Evolutionary conservation across 2,113 vertebrate genomes (phyloP).

Genomic region (Platysteira castanea): DNA sequence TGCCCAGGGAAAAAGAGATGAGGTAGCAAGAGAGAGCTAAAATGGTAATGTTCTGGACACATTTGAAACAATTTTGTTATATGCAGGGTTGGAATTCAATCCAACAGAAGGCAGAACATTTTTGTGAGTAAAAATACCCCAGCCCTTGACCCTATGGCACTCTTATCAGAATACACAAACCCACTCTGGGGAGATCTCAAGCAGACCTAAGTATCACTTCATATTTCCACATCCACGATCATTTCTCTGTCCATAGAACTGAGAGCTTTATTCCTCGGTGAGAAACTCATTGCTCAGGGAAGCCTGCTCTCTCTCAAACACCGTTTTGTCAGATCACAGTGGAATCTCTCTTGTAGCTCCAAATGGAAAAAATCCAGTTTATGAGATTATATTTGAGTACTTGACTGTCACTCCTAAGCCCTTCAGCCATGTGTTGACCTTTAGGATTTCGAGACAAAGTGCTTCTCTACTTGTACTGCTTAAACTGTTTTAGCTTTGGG

Average conservation of each 20-base stretch:
- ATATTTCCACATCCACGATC: background rate
- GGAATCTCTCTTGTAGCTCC: background rate
- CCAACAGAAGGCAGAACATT: background rate
- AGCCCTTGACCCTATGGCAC: background rate
- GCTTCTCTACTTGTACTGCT: background rate
- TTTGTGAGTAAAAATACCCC: background rate
- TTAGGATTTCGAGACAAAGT: background rate
- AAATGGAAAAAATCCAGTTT: background rate
- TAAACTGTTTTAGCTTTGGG: slow-evolving; percentile 24
- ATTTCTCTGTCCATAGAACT: background rate
- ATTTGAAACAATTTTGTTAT: background rate
- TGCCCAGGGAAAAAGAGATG: background rate
- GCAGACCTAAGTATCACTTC: background rate
- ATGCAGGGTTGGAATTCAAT: background rate
- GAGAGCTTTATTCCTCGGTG: background rate
- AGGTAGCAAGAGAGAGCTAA: background rate
- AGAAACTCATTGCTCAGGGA: background rate
- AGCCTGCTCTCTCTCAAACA: background rate
- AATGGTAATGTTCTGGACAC: background rate
- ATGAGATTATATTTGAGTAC: slow-evolving; percentile 1
- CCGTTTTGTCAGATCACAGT: background rate
- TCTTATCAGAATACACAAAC: background rate
- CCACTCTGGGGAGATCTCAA: background rate
- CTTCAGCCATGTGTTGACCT: background rate
- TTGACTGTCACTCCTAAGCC: background rate